Percentiles rank a stretch among this genome's conserved stretches.
Evolutionary conservation across 2,113 vertebrate species (phyloP).

Genomic region (Symphodus melops): DNA sequence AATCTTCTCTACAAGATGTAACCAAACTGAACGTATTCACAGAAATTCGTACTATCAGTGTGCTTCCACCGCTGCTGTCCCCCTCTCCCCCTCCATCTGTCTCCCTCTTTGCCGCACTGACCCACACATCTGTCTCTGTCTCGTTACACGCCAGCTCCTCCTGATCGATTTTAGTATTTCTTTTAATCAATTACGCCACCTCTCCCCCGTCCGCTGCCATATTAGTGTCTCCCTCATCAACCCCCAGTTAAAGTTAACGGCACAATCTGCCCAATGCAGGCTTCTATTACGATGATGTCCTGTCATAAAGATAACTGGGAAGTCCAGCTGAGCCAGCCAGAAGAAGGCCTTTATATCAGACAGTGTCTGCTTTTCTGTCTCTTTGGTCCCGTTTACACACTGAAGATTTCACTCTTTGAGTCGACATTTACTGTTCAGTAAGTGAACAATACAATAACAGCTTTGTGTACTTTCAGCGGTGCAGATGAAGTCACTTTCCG

Average conservation of each 20-base stretch:
- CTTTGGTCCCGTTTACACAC: constrained; percentile 16
- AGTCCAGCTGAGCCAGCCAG: constrained; percentile 36
- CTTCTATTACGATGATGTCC: constrained; percentile 61
- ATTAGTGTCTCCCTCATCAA: constrained; percentile 74
- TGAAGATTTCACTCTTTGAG: background rate
- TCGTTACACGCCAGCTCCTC: constrained; percentile 58
- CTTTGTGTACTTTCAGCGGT: background rate
- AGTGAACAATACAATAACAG: background rate
- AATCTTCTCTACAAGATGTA: too few species aligned
- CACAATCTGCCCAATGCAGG: constrained; percentile 50
- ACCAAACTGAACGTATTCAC: too few species aligned
- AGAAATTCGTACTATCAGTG: too few species aligned
- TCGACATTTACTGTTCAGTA: background rate
- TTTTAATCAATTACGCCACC: constrained; percentile 75
- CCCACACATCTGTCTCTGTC: constrained; percentile 76
- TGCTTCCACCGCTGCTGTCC: constrained; percentile 6
- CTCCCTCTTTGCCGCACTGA: constrained; percentile 51
- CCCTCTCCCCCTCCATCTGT: constrained; percentile 34
- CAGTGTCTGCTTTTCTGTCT: constrained; percentile 10
- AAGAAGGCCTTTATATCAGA: constrained; percentile 6
- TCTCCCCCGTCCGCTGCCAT: constrained; percentile 72
- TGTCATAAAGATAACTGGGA: constrained; percentile 60
- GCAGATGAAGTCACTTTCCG: too few species aligned
- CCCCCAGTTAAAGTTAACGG: constrained; percentile 66
- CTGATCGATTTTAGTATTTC: constrained; percentile 78